Evolutionary conservation across 2,888 invertebrate genomes (phyloP), one percentile per base, ranked within the genome.

Genomic region (Trissolcus brochymenae): DNA sequence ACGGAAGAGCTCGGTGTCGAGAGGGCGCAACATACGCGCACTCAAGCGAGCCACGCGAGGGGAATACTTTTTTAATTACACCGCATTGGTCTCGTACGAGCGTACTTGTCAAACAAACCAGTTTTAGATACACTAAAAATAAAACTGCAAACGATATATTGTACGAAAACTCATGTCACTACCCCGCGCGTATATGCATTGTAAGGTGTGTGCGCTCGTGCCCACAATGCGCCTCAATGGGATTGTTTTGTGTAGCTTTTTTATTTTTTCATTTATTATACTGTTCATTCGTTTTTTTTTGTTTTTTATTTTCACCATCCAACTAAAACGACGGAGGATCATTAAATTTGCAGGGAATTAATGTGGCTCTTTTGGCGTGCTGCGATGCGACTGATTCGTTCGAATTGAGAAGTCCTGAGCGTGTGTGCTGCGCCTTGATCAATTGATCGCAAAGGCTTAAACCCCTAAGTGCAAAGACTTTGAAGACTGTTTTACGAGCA

Each of bases 1-100:
- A 78, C 70, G 78, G 78, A 74, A 78, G 72, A 68, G 66, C 55
- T 56, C 64, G 43, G 54, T 55, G 61, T 61, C 46, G 66, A 71
- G 71, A 51, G 66, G 17, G 71, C 53, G 60, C 71, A 62, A 72
- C 77, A 77, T 72, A 64, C 74, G 78, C 78, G 71, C 74, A 71
- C 78, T 75, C 78, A 59, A 75, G 74, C 74, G 72, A 51, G 72
- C 9, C 7, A 19, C 71, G 75, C 74, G 56, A 75, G 71, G 75
- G 78, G 74, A 78, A 71, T 70, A 74, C 78, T 78, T 78, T 35
- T 35, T 74, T 78, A 78, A 78, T 78, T 74, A 78, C 78, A 71
- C 71, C 74, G 66, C 78, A 78, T 78, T 78, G 78, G 68, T 46
- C 77, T 54, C 59, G 65, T 70, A 75, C 75, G 68, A 76, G 70